Evolutionary conservation across 2,888 invertebrate species (phyloP).

Genomic region (Pseudanteris insignis): DNA sequence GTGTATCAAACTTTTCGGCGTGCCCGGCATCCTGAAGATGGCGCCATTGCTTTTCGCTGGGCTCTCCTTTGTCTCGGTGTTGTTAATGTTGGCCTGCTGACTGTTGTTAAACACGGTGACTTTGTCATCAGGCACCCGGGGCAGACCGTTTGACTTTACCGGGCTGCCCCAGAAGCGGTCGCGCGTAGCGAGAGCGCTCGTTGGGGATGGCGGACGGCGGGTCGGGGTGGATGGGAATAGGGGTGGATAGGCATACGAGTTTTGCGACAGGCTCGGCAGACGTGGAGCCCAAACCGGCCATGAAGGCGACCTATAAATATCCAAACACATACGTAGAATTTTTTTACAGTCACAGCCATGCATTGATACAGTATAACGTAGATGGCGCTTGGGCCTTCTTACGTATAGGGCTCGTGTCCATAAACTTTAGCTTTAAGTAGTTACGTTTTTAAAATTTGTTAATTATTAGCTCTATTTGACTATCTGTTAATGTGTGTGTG

Average conservation of each 20-base stretch:
- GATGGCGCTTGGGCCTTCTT: slow-evolving; percentile 3
- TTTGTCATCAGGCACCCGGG: slow-evolving; percentile 28
- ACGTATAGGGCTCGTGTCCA: slow-evolving; percentile 2
- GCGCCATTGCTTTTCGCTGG: slow-evolving; percentile 43
- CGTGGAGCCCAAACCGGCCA: slow-evolving; percentile 71
- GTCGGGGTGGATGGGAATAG: slow-evolving; percentile 14
- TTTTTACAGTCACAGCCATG: slow-evolving; percentile 62
- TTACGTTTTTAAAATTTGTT: no score
- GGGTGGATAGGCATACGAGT: slow-evolving; percentile 24
- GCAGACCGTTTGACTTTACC: slow-evolving; percentile 10
- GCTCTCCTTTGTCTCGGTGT: slow-evolving; percentile 11
- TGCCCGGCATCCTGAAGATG: slow-evolving; percentile 53
- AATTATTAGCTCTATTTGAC: no score
- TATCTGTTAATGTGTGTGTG: no score
- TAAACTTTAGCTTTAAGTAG: slow-evolving; percentile 2
- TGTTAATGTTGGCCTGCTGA: background rate
- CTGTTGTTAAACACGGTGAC: slow-evolving; percentile 47
- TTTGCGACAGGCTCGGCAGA: slow-evolving; percentile 64
- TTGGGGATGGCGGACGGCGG: slow-evolving; percentile 45
- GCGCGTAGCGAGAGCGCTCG: slow-evolving; percentile 52
- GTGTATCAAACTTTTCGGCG: slow-evolving; percentile 45
- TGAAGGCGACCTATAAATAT: slow-evolving; percentile 70
- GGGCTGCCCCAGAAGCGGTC: slow-evolving; percentile 57
- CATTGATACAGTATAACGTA: slow-evolving; percentile 48
- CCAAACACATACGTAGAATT: slow-evolving; percentile 40